Percentiles rank a stretch among this genome's conserved stretches.
Conservation (phyloP, 2,888 invertebrate species). For the Xylota sylvarum region DNA sequence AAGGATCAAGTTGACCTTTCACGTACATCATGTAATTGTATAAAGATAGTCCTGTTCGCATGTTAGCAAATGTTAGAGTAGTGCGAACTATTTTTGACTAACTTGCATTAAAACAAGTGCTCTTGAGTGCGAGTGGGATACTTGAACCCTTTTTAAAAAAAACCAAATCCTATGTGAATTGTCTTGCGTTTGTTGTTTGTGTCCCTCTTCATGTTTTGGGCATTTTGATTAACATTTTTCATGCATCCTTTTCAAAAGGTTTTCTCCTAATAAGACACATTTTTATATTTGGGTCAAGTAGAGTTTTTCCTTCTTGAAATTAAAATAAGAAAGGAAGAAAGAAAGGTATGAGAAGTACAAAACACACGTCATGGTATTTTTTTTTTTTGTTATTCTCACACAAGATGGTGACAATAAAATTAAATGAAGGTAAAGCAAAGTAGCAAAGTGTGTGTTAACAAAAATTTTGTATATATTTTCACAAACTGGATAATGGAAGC, state of each 20-base stretch:
- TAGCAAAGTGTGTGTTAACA: background rate
- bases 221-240: constrained; percentile 56
- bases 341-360: background rate
- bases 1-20: constrained; percentile 59
- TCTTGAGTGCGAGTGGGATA: constrained; percentile 21
- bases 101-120: constrained; percentile 47
- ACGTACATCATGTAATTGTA: constrained; percentile 28
- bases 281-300: constrained; percentile 58
- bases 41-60: constrained; percentile 24
- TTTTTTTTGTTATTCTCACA: background rate
- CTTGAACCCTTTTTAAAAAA: constrained; percentile 45
- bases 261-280: constrained; percentile 51
- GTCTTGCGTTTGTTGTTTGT: constrained; percentile 33
- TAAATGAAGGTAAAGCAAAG: background rate
- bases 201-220: constrained; percentile 26
- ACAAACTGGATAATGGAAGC: no score
- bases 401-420: constrained; percentile 16
- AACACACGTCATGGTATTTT: constrained; percentile 13
- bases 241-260: constrained; percentile 15
- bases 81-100: constrained; percentile 22
- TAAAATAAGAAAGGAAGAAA: constrained; percentile 36
- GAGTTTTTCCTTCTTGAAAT: background rate
- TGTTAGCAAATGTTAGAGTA: constrained; percentile 1
- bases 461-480: no score
- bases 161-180: constrained; percentile 34